phyloP scores from a whole-genome alignment of 2,113 vertebrate genomes.

The Vulpes ferrilata region DNA sequence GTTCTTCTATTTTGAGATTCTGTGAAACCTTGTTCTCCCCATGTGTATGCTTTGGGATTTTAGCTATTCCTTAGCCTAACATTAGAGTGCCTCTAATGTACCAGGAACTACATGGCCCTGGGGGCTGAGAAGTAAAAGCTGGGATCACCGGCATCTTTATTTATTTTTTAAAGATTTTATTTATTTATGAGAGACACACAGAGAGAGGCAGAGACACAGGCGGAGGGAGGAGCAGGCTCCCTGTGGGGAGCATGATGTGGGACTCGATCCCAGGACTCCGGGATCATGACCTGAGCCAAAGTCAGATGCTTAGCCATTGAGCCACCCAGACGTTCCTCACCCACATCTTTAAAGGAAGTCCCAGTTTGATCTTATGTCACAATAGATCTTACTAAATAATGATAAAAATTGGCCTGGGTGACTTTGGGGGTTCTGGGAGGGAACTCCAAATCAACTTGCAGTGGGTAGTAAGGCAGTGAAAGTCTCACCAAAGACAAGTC shows the following conservation, averaged over 20 bases:
- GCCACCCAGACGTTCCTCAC: too few relatives aligned
- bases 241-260: too few relatives aligned
- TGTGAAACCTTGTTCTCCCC: not conserved
- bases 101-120: not conserved
- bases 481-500: not conserved
- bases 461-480: not conserved
- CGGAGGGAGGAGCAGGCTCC: too few relatives aligned
- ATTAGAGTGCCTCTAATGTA: conserved; percentile 1
- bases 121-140: conserved; percentile 28
- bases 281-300: too few relatives aligned
- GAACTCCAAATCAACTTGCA: not conserved
- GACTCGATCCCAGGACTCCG: too few relatives aligned
- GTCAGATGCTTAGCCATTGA: too few relatives aligned
- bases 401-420: conserved; percentile 12
- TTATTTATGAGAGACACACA: too few relatives aligned
- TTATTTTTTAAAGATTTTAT: too few relatives aligned
- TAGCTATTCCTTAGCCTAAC: conserved; percentile 44
- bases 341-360: conserved; percentile 38
- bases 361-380: conserved; percentile 52
- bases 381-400: conserved; percentile 34
- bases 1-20: conserved; percentile 61
- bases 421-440: not conserved
- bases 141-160: not conserved
- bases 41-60: conserved; percentile 7
- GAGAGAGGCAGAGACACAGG: too few relatives aligned